A percentile compares a stretch with the other conserved stretches of the same genome.
These are phyloP conservation scores for Rhinopomastus cyanomelas DNA, from an alignment of 2,113 vertebrate genomes.

Conservation along the genomic window DNA sequence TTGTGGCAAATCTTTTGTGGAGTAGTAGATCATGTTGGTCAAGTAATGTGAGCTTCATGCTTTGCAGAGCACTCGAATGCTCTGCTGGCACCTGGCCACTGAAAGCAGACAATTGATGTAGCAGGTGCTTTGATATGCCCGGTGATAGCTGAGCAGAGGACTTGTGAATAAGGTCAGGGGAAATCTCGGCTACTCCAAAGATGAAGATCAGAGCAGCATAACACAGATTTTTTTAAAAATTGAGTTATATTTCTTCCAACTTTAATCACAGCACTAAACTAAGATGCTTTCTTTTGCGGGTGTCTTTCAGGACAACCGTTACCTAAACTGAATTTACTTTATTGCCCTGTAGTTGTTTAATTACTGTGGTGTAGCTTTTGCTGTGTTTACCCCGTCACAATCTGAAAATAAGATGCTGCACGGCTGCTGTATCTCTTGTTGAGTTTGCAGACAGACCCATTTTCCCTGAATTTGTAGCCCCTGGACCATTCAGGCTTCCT, in stretches of 20 bases:
- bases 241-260: not conserved
- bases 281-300: not conserved
- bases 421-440: not conserved
- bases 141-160: not conserved
- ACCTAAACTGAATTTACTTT: not conserved
- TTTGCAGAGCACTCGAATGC: not conserved
- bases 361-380: not conserved
- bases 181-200: not conserved
- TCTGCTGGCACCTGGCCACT: not conserved
- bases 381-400: not conserved
- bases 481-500: not conserved
- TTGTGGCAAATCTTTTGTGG: not conserved
- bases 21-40: not conserved
- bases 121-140: not conserved
- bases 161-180: not conserved
- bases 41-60: not conserved
- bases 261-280: not conserved
- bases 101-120: not conserved
- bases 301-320: not conserved
- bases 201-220: not conserved
- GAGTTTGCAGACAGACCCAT: not conserved
- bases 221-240: not conserved
- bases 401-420: not conserved
- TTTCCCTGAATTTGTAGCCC: not conserved
- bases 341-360: not conserved